Conservation (phyloP, 2,888 invertebrate species). For the Minunthozetes semirufus region DNA sequence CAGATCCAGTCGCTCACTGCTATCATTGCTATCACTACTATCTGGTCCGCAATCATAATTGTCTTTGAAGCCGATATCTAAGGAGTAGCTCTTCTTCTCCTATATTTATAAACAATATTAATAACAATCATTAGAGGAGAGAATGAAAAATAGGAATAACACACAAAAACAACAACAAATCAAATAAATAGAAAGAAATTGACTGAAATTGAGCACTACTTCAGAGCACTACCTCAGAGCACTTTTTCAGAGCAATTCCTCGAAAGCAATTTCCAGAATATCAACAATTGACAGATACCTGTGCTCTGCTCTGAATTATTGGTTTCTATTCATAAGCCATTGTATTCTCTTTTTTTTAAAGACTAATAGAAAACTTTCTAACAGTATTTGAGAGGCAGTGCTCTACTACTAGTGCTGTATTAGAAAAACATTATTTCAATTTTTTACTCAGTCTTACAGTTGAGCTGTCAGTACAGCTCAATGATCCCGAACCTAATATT, state of each 20-base stretch:
- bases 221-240: background rate
- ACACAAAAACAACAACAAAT: conserved; percentile 1
- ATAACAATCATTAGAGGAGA: background rate
- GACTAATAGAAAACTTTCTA: conserved; percentile 18
- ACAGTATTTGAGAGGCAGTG: conserved; percentile 4
- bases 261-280: too few relatives aligned
- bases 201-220: background rate
- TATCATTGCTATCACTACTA: conserved; percentile 11
- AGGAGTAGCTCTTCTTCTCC: conserved; percentile 16
- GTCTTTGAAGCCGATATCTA: background rate
- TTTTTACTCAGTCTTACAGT: background rate
- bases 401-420: background rate
- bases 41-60: background rate
- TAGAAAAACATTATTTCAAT: background rate
- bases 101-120: background rate
- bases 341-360: conserved; percentile 7
- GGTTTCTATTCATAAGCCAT: background rate
- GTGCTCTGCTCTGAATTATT: conserved; percentile 18
- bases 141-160: background rate
- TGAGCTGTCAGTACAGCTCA: conserved; percentile 26
- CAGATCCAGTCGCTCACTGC: background rate
- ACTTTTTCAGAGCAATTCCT: background rate
- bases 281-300: conserved; percentile 1
- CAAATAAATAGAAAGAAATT: background rate
- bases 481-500: conserved; percentile 18